Conservation (phyloP, 2,113 vertebrate genomes). For the Orcinus orca region DNA sequence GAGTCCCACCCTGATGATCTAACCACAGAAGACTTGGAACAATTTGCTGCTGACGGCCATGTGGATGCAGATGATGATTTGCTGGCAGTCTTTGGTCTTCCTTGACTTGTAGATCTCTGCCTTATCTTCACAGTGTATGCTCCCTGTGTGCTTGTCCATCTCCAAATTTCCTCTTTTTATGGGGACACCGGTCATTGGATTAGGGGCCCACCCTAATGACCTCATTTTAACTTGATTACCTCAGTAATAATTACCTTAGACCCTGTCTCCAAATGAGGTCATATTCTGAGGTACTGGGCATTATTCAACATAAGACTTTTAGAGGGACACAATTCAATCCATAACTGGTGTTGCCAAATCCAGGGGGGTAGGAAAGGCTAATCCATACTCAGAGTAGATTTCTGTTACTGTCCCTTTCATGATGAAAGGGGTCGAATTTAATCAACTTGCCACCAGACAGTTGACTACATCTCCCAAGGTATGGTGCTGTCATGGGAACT, state of each 20-base stretch:
- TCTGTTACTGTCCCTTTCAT: not conserved
- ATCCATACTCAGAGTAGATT: not conserved
- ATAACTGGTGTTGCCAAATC: not conserved
- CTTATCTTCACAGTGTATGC: not conserved
- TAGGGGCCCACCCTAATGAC: not conserved
- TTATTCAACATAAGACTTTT: not conserved
- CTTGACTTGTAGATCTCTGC: not conserved
- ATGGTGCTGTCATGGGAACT: not conserved
- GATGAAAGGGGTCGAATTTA: not conserved
- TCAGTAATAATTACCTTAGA: not conserved
- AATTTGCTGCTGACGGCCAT: not conserved
- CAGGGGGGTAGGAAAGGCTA: not conserved
- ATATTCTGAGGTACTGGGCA: not conserved
- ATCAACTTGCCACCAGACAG: not conserved
- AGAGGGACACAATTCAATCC: not conserved
- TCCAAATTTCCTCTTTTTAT: not conserved
- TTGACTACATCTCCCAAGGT: not conserved
- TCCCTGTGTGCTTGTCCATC: not conserved
- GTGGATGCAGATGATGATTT: not conserved
- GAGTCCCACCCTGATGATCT: not conserved
- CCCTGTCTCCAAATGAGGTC: not conserved
- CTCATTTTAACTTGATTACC: not conserved
- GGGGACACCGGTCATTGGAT: not conserved
- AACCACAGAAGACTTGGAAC: constrained; percentile 5
- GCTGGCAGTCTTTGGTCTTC: not conserved